Conservation (phyloP, 1,140 invertebrate genomes). For the Drosophila ohnishii region DNA sequence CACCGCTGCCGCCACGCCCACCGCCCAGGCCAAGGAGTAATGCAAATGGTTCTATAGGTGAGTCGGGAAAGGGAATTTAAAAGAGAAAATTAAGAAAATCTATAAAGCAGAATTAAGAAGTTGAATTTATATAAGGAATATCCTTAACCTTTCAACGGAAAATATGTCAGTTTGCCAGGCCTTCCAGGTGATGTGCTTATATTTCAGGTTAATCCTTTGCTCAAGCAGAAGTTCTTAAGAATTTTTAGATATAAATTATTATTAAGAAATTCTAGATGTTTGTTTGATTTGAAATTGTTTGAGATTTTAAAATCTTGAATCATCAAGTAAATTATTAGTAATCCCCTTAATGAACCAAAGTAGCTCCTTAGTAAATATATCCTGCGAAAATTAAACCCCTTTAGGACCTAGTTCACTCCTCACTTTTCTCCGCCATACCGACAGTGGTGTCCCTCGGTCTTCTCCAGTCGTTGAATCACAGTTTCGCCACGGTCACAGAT, state of each 20-base stretch:
- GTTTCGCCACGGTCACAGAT: constrained; percentile 20
- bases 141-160: not conserved
- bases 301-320: too few species aligned
- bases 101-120: not conserved
- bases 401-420: not conserved
- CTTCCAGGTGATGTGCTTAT: not conserved
- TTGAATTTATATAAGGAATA: not conserved
- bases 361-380: not conserved
- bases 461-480: constrained; percentile 16
- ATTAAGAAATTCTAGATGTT: not conserved
- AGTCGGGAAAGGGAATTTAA: constrained; percentile 6
- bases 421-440: not conserved
- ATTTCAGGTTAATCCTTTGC: not conserved
- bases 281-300: too few species aligned
- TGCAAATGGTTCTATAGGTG: constrained; percentile 66
- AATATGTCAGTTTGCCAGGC: not conserved
- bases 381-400: not conserved
- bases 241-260: not conserved
- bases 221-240: not conserved
- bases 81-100: too few species aligned
- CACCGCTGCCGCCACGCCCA: constrained; percentile 79
- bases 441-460: constrained; percentile 15
- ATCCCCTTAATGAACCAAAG: not conserved
- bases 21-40: constrained; percentile 70
- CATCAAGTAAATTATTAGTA: too few species aligned